Evolutionary conservation across 2,888 invertebrate genomes (phyloP), one percentile per base, ranked within the genome.

Genomic region (Amphipoea lucens): DNA sequence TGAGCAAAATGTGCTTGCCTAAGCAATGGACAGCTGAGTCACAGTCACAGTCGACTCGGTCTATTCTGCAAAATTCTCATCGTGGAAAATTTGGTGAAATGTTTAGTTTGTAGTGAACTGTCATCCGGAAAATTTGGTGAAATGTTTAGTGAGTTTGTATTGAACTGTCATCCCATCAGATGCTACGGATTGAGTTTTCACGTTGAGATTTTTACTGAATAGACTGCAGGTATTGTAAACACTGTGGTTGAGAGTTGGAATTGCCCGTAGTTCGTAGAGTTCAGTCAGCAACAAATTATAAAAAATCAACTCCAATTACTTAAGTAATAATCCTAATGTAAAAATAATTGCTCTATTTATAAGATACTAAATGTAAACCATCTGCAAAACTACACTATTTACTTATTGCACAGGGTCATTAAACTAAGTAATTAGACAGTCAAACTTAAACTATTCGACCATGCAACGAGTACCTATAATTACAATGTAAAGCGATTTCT

Each of bases 291-390:
- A 57, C 9, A 40, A 51, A 51, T 40, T 51, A n/a, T 48, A 45
- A 23, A 51, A 45, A 12, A 63, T 17, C 0, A 17, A 74, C 11
- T 57, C 4, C 62, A 79, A 63, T 68, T n/a, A n/a, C n/a, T n/a
- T 62, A 40, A 42, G 17, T 73, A 65, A 14, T 40, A n/a, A 40
- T 51, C 6, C 51, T 69, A 79, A 84, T 84, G 75, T 51, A 67
- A 67, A 84, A 70, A 84, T 87, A 87, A 84, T 84, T 70, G 81
- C 81, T 65, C 54, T 66, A 83, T 82, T 83, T 74, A 67, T 60
- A 67, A 48, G 48, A 65, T 66, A 48, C 57, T 23, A 71, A 66
- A 71, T 66, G 5, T 54, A 57, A 57, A 74, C n/a, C 29, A 67
- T 76, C 68, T 76, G 54, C 70, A 67, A 67, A 73, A 70, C 62